Percentiles rank a stretch among this genome's conserved stretches.
Conservation (phyloP, 2,113 vertebrate genomes). For the Emydocephalus ijimae region DNA sequence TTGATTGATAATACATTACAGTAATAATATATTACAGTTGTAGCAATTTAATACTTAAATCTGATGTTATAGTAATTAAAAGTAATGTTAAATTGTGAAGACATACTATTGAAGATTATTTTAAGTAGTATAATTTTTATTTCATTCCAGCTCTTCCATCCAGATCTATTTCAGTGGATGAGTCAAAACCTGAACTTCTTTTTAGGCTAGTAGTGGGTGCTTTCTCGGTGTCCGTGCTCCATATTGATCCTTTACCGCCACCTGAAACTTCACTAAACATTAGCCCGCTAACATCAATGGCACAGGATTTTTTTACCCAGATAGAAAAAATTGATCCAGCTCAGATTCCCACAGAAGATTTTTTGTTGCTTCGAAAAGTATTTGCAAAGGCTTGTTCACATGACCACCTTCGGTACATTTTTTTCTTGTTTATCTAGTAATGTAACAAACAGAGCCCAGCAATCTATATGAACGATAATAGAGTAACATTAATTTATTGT, state of each 20-base stretch:
- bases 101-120: conserved; percentile 52
- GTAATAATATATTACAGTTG: neutral
- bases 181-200: conserved; percentile 91
- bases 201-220: conserved; percentile 81
- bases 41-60: neutral
- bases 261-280: conserved; percentile 78
- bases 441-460: conserved; percentile 29
- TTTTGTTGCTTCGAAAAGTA: conserved; percentile 78
- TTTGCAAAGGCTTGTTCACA: conserved; percentile 93
- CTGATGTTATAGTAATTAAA: neutral
- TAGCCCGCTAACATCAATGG: conserved; percentile 85
- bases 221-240: conserved; percentile 88
- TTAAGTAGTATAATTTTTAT: conserved; percentile 55
- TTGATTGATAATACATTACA: neutral
- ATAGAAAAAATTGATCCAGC: conserved; percentile 77
- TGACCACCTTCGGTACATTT: conserved; percentile 90
- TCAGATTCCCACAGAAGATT: conserved; percentile 75
- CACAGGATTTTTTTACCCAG: conserved; percentile 84
- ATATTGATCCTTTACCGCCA: conserved; percentile 93
- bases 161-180: conserved; percentile 86
- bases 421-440: conserved; percentile 45
- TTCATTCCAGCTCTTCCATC: conserved; percentile 83
- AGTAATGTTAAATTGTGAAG: neutral
- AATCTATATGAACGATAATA: conserved; percentile 9
- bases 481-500: neutral